Base-by-base conservation (phyloP, 2,888 invertebrate genomes). In the Agrotis puta region DNA sequence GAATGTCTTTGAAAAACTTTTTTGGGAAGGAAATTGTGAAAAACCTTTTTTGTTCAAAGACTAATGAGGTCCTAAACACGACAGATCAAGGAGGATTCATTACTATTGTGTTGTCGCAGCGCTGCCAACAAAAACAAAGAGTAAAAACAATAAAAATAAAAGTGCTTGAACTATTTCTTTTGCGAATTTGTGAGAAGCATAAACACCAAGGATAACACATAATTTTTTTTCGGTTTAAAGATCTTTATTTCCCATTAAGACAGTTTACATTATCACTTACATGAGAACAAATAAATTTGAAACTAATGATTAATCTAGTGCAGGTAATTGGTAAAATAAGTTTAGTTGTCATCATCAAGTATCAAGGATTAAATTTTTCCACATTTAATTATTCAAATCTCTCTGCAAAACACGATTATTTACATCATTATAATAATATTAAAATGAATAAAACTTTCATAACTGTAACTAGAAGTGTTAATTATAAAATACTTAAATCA, bases 11-110 rank as follows among this genome's bases (percentile, higher is more conserved):
- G 82, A 87, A 85, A 74, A 77, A 62, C 66, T 77, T 80, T 74
- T 70, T 75, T 63, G 74, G 71, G 79, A 79, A 83, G 73, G 47
- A 75, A 50, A 43, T 70, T 70, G 74, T 70, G 68, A 62, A 67
- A 76, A 72, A 81, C 72, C 58, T 64, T 87, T 86, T 85, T 80
- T 87, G 76, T 82, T 77, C 73, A 62, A 70, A 76, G 74, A 78
- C 81, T 89, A 90, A 89, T 90, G 89, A 89, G 87, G 81, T 86
- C 76, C 87, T 88, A 87, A 88, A 89, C 85, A 88, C 82, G 85
- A 86, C 84, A 84, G 84, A 89, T 88, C 85, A 85, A 85, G 87
- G 77, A 86, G 86, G 83, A 88, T 88, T 84, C 85, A 85, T 84
- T 78, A 78, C 59, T 51, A 61, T 57, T 47, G 61, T 67, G 67